Conservation (phyloP, 2,888 invertebrate genomes). For the Drosophila antonietae region DNA sequence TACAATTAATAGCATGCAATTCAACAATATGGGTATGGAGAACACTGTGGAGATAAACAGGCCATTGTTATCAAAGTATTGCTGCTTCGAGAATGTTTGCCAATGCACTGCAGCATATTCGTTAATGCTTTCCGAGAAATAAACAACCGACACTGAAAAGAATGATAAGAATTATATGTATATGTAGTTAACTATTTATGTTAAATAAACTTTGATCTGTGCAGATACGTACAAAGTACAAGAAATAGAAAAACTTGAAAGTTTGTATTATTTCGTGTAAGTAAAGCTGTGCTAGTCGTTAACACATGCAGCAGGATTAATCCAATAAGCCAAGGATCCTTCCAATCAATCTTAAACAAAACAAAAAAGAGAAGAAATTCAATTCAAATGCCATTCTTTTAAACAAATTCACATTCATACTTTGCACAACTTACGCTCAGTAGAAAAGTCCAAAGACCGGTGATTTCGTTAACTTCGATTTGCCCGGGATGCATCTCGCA, state of each 20-base stretch:
- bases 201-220: neutral
- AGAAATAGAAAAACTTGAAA: slow-evolving; percentile 94
- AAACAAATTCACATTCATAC: neutral
- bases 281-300: slow-evolving; percentile 91
- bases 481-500: slow-evolving; percentile 59
- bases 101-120: slow-evolving; percentile 95
- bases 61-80: slow-evolving; percentile 97
- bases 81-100: slow-evolving; percentile 94
- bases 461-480: slow-evolving; percentile 87
- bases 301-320: slow-evolving; percentile 91
- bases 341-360: slow-evolving; percentile 91
- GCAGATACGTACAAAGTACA: slow-evolving; percentile 88
- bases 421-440: slow-evolving; percentile 87
- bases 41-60: slow-evolving; percentile 97
- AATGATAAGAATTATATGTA: slow-evolving; percentile 68
- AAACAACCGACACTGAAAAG: slow-evolving; percentile 91
- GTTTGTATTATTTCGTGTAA: slow-evolving; percentile 93
- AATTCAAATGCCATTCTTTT: neutral
- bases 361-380: slow-evolving; percentile 7
- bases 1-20: slow-evolving; percentile 97
- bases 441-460: slow-evolving; percentile 91
- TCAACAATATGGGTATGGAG: slow-evolving; percentile 95
- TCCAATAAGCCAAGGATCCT: slow-evolving; percentile 93
- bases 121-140: slow-evolving; percentile 95
- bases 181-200: neutral